Evolutionary conservation across 2,113 vertebrate species (phyloP).

Genomic region (Indri indri): DNA sequence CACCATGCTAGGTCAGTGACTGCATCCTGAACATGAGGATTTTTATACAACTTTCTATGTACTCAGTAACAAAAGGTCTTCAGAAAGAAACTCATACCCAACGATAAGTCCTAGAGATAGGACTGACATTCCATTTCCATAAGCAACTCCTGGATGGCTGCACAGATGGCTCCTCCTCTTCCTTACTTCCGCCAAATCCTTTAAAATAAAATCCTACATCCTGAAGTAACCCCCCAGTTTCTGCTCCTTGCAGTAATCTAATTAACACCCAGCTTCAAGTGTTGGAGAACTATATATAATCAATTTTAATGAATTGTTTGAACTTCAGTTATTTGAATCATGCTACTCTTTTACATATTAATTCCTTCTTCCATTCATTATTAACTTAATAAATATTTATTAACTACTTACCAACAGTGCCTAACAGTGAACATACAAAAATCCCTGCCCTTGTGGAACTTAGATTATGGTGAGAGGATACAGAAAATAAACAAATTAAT

Average conservation of each 20-base stretch:
- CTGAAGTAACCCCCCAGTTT: not conserved
- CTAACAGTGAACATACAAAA: not conserved
- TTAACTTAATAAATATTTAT: conserved; percentile 5
- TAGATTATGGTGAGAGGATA: not conserved
- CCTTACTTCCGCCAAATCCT: not conserved
- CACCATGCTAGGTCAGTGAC: not conserved
- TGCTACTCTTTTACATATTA: not conserved
- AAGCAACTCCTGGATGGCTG: not conserved
- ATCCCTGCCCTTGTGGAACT: not conserved
- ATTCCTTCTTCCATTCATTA: not conserved
- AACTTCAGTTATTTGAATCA: not conserved
- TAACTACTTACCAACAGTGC: not conserved
- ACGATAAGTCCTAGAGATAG: not conserved
- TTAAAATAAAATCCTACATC: not conserved
- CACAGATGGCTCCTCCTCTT: not conserved
- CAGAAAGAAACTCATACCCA: not conserved
- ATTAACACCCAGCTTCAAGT: not conserved
- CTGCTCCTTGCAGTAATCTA: not conserved
- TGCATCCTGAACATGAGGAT: not conserved
- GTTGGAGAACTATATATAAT: not conserved
- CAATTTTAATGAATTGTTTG: not conserved
- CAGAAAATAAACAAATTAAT: not conserved
- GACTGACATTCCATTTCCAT: not conserved
- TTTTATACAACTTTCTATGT: not conserved
- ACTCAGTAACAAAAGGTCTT: not conserved